Conservation (phyloP, 2,888 invertebrate species). For the Nomada ruficornis region DNA sequence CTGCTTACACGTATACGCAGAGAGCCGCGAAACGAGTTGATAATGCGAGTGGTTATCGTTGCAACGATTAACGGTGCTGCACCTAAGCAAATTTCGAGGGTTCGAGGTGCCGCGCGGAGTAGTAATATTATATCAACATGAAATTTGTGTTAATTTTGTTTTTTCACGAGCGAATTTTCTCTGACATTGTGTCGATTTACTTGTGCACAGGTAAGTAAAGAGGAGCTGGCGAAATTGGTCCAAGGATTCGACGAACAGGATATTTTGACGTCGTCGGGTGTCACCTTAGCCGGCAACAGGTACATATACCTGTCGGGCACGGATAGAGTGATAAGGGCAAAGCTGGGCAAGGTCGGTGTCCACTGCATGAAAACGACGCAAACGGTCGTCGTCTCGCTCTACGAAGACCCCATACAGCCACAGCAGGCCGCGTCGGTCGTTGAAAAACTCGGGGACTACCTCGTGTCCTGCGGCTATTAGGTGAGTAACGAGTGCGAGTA, state of each 20-base stretch:
- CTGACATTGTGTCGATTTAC: conserved; percentile 1
- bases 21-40: too few species aligned
- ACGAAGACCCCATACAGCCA: conserved; percentile 98
- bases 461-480: conserved; percentile 98
- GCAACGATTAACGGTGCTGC: too few species aligned
- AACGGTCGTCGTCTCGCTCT: conserved; percentile 97
- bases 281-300: conserved; percentile 95
- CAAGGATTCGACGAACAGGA: conserved; percentile 96
- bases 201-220: conserved; percentile 90
- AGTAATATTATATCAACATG: too few species aligned
- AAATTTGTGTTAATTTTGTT: neutral
- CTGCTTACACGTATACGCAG: too few species aligned
- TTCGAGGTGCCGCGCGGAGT: neutral
- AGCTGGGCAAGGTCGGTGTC: conserved; percentile 96
- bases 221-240: conserved; percentile 95
- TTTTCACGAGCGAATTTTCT: neutral
- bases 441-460: conserved; percentile 98
- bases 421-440: conserved; percentile 98
- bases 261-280: conserved; percentile 94
- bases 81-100: too few species aligned
- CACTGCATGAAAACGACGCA: conserved; percentile 98
- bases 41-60: too few species aligned
- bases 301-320: conserved; percentile 98
- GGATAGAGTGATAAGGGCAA: conserved; percentile 96
- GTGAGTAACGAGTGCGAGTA: conserved; percentile 71